Conservation (phyloP, 1,140 invertebrate genomes). For the Spodoptera litura region DNA sequence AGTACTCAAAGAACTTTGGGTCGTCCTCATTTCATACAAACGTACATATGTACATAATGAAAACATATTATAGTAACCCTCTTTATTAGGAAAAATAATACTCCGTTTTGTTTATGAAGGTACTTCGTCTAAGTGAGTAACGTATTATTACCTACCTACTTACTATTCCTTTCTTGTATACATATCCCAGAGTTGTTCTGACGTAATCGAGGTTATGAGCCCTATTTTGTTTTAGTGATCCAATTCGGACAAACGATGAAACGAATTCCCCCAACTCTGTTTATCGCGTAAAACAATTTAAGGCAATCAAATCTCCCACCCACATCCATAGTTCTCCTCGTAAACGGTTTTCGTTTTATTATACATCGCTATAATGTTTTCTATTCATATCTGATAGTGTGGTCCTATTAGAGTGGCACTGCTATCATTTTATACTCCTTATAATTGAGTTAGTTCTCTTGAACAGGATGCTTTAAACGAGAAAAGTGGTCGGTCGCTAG, state of each 20-base stretch:
- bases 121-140: conserved; percentile 57
- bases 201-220: conserved; percentile 18
- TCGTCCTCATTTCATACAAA: conserved; percentile 13
- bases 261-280: conserved; percentile 14
- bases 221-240: conserved; percentile 14
- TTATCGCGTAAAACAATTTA: conserved; percentile 10
- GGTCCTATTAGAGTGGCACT: conserved; percentile 13
- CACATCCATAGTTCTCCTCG: not conserved
- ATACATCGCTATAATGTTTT: not conserved
- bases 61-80: conserved; percentile 29
- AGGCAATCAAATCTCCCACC: conserved; percentile 2
- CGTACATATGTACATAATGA: conserved; percentile 28
- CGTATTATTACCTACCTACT: conserved; percentile 57
- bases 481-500: conserved; percentile 53
- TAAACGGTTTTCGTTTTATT: not conserved
- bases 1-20: not conserved
- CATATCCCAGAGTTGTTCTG: conserved; percentile 11
- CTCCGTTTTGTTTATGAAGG: conserved; percentile 49
- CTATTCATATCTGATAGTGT: conserved; percentile 19
- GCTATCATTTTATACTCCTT: conserved; percentile 45
- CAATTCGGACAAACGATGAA: not conserved
- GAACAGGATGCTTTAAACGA: conserved; percentile 55
- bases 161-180: conserved; percentile 55
- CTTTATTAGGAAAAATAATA: conserved; percentile 33
- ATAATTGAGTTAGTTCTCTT: conserved; percentile 56